phyloP scores from a whole-genome alignment of 2,113 vertebrate genomes.

The Calypte anna region DNA sequence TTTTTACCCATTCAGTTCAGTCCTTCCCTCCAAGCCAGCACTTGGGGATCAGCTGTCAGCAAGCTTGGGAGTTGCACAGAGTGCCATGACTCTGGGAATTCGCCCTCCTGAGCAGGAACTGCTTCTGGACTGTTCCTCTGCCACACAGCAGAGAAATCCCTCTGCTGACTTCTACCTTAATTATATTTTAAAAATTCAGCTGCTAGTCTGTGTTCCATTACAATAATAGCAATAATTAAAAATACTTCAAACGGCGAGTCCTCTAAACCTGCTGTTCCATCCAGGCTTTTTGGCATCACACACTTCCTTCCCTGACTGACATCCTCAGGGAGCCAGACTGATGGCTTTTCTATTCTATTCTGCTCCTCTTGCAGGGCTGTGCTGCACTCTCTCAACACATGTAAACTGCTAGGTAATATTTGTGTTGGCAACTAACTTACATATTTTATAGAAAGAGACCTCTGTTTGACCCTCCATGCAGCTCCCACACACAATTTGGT shows the following conservation, averaged over 20 bases:
- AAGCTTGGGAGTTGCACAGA: accelerated
- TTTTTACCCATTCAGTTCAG: neutral
- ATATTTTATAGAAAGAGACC: constrained; percentile 54
- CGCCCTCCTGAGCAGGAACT: neutral
- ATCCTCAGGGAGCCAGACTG: constrained; percentile 38
- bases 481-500: constrained; percentile 35
- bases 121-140: neutral
- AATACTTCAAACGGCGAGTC: constrained; percentile 1
- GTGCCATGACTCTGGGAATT: neutral
- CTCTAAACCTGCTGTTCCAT: constrained; percentile 16
- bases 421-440: constrained; percentile 52
- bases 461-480: constrained; percentile 29
- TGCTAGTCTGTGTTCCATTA: neutral
- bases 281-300: neutral
- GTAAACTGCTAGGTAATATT: constrained; percentile 59
- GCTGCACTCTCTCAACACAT: constrained; percentile 17
- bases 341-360: neutral
- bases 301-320: constrained; percentile 23
- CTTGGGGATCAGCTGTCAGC: neutral
- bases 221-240: constrained; percentile 55
- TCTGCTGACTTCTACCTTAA: constrained; percentile 40
- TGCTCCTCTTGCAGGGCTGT: neutral
- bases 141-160: constrained; percentile 27
- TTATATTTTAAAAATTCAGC: neutral
- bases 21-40: neutral